Evolutionary conservation across 2,888 invertebrate genomes (phyloP).

Genomic region (Drosophila mettleri): DNA sequence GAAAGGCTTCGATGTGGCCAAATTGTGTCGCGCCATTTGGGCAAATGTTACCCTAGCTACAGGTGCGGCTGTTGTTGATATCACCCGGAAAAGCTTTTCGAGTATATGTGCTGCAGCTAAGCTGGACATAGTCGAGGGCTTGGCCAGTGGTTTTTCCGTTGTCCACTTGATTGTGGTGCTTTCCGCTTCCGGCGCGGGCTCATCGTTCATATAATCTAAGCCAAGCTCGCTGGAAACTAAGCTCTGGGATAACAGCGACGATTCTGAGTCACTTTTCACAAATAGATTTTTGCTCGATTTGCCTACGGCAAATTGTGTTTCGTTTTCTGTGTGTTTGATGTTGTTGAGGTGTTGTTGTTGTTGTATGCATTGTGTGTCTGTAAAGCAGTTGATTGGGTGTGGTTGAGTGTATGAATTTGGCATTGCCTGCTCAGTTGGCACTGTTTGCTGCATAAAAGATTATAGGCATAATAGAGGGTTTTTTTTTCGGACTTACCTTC

Average conservation of each 20-base stretch:
- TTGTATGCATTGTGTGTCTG: constrained; percentile 59
- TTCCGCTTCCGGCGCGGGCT: constrained; percentile 4
- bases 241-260: constrained; percentile 29
- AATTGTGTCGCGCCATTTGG: constrained; percentile 54
- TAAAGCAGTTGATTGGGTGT: constrained; percentile 42
- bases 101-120: constrained; percentile 56
- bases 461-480: background rate
- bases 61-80: constrained; percentile 44
- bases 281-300: constrained; percentile 17
- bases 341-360: constrained; percentile 26
- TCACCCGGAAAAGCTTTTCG: constrained; percentile 49
- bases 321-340: constrained; percentile 16
- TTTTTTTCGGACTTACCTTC: constrained; percentile 24
- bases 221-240: constrained; percentile 37
- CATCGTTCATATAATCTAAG: constrained; percentile 61
- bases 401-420: constrained; percentile 28
- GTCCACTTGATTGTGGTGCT: constrained; percentile 25
- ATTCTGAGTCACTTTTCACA: constrained; percentile 31
- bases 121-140: constrained; percentile 47
- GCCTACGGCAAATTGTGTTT: constrained; percentile 18
- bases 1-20: constrained; percentile 59
- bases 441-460: constrained; percentile 5
- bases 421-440: background rate
- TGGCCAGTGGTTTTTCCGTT: constrained; percentile 18
- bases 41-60: constrained; percentile 43